Evolutionary conservation across 2,797 vertebrate species (phyloP).

Genomic region (Anabacerthia variegaticeps): DNA sequence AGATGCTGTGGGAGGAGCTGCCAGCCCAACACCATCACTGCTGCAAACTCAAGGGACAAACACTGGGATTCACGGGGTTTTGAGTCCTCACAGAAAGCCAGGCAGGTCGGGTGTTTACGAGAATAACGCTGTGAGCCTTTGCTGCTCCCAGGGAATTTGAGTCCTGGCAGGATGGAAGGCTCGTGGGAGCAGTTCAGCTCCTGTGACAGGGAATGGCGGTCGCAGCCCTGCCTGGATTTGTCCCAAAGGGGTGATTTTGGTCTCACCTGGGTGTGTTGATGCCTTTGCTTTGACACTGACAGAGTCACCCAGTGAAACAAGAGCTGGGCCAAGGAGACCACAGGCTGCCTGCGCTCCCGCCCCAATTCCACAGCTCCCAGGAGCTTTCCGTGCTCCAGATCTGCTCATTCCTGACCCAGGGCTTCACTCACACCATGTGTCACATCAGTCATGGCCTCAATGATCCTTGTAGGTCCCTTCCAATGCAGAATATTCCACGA

Average conservation of each 20-base stretch:
- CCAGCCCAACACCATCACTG: accelerated
- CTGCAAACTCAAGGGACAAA: neutral
- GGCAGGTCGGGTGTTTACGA: too few relatives aligned
- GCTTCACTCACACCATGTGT: neutral
- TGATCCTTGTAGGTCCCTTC: neutral
- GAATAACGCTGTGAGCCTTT: neutral
- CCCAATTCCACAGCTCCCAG: neutral
- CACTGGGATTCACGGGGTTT: accelerated
- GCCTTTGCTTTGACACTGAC: neutral
- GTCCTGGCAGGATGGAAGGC: neutral
- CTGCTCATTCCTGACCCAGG: neutral
- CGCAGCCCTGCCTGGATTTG: neutral
- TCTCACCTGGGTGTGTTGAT: neutral
- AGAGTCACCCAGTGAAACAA: accelerated
- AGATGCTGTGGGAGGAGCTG: neutral
- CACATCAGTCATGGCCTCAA: neutral
- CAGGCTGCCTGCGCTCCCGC: neutral
- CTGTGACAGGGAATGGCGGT: accelerated
- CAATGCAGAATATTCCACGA: neutral
- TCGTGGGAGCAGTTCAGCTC: neutral
- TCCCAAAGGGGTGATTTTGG: neutral
- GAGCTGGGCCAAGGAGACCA: neutral
- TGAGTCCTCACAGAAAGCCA: neutral
- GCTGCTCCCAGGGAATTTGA: neutral
- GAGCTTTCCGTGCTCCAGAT: neutral